Base-by-base conservation (phyloP, 2,797 vertebrate species). In the Manis pentadactyla region DNA sequence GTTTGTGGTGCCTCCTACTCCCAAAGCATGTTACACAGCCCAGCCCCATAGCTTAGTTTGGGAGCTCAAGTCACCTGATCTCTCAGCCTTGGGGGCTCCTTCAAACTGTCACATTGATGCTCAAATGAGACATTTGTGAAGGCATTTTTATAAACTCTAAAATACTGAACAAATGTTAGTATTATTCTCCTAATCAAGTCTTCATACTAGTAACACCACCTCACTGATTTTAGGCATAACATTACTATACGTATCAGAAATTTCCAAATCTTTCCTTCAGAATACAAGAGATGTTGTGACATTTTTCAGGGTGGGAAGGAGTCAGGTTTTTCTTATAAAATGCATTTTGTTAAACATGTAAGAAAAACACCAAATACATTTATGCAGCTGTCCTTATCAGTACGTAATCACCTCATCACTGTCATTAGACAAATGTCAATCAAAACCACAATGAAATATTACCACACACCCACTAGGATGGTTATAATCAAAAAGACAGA, bases 291-390 rank as follows among this genome's bases (percentile, higher is more conserved):
- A 55, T 46, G 12, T 53, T 64, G 5, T 39, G n/a, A 87, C 69
- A 46, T 55, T 51, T 64, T 78, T 66, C 57, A 49, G 29, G 73
- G 23, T 25, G n/a, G 23, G 18, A 6, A 87, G 31, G 12, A 59
- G 86, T 86, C 29, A 42, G 93, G 15, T 25, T 81, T 75, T 96
- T 77, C 82, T 75, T 90, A 23, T 85, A 84, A 87, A 92, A 90
- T 17, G 4, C 14, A 37, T 69, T 93, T 73, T 53, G 34, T 55
- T 61, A 84, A 90, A 87, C 59, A 37, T 9, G 3, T 87, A 66
- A 46, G 8, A 39, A 90, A 97, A 78, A 77, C 31, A 34, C 29
- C 23, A 89, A 77, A 83, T 29, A 55, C 23, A 87, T 31, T 69
- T 23, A 63, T 39, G 18, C 8, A 17, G 19, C 39, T 42, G 66